A percentile compares a stretch with the other conserved stretches of the same genome.
Conservation (phyloP, 2,113 vertebrate genomes). For the Promerops cafer region DNA sequence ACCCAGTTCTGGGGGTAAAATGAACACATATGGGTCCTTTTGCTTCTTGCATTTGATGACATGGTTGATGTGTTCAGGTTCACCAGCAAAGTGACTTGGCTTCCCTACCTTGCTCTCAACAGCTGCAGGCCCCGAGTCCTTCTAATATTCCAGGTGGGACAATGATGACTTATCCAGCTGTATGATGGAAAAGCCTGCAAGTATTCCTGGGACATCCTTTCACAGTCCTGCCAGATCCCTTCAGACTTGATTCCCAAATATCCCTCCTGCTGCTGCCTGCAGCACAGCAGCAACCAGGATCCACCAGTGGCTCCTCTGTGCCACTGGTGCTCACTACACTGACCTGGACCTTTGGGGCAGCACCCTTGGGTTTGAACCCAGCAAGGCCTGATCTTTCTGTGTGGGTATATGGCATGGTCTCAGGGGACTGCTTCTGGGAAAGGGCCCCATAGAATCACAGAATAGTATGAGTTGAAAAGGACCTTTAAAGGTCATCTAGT, state of each 20-base stretch:
- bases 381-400: neutral
- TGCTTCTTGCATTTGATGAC: neutral
- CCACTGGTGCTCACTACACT: neutral
- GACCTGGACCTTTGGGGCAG: neutral
- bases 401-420: neutral
- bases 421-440: neutral
- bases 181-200: neutral
- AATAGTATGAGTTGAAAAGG: neutral
- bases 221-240: neutral
- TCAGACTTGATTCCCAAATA: neutral
- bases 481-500: neutral
- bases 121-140: neutral
- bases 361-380: accelerated
- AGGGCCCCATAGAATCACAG: neutral
- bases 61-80: neutral
- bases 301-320: accelerated
- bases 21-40: neutral
- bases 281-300: neutral
- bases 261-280: neutral
- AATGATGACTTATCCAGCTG: neutral
- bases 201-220: neutral
- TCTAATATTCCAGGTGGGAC: neutral
- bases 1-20: neutral
- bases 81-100: neutral
- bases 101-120: neutral